Conservation (phyloP, 2,888 invertebrate species). For the Camponotus fellah region DNA sequence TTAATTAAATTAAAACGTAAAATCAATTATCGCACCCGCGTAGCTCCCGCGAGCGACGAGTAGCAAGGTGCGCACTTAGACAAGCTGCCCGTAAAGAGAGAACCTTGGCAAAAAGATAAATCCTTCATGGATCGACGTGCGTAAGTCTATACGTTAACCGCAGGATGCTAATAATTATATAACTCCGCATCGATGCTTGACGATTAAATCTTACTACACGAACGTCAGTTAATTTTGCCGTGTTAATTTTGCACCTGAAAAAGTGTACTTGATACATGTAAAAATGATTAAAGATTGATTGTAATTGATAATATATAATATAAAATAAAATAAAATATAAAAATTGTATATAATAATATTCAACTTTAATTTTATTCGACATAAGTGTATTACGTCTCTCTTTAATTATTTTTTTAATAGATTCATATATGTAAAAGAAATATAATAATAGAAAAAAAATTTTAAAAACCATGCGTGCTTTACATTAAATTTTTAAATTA, state of each 20-base stretch:
- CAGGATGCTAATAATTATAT: conserved; percentile 73
- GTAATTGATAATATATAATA: neutral
- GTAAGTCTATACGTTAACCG: conserved; percentile 55
- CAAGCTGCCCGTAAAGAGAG: neutral
- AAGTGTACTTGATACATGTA: conserved; percentile 7
- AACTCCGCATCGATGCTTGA: conserved; percentile 69
- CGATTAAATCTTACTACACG: conserved; percentile 72
- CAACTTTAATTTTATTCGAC: too few species aligned
- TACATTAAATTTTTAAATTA: neutral
- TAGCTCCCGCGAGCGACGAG: conserved; percentile 59
- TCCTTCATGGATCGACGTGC: conserved; percentile 67
- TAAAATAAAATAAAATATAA: too few species aligned
- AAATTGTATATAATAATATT: too few species aligned
- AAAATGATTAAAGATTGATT: neutral
- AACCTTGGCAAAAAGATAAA: conserved; percentile 71
- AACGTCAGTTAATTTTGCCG: neutral
- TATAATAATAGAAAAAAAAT: neutral
- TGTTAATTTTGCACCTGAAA: conserved; percentile 20
- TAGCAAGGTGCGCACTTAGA: conserved; percentile 55
- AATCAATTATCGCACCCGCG: conserved; percentile 68
- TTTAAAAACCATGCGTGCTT: neutral
- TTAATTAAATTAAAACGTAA: conserved; percentile 72
- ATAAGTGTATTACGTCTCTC: too few species aligned
- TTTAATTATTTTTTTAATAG: too few species aligned
- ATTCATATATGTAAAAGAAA: too few species aligned